phyloP scores from a whole-genome alignment of 2,797 vertebrate genomes.

The Cyclopterus lumpus region DNA sequence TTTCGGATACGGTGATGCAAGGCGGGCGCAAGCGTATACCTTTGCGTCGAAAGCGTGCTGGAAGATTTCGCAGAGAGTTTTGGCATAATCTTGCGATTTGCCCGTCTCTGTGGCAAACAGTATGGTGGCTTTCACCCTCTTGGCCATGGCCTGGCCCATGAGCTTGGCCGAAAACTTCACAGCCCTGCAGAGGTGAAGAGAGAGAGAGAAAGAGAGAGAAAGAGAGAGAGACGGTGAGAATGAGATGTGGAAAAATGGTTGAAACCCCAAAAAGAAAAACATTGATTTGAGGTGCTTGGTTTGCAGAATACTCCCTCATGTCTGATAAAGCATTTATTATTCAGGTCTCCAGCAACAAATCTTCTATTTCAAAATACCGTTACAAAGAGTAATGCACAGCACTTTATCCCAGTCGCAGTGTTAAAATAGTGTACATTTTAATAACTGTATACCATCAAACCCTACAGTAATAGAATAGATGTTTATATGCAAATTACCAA shows the following conservation, averaged over 20 bases:
- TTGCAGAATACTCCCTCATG: not conserved
- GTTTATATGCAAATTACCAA: not conserved
- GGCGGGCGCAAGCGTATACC: constrained; percentile 82
- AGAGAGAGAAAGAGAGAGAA: too few relatives aligned
- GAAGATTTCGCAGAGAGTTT: constrained; percentile 98
- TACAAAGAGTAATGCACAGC: not conserved
- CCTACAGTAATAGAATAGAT: not conserved
- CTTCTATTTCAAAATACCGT: not conserved
- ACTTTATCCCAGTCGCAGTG: not conserved
- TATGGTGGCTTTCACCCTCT: constrained; percentile 97
- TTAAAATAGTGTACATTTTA: not conserved
- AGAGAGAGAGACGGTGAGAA: not conserved
- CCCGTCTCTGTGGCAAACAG: constrained; percentile 97
- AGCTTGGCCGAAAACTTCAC: constrained; percentile 99
- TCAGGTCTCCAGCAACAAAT: not conserved
- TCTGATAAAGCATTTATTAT: constrained; percentile 27
- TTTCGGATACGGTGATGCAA: constrained; percentile 60
- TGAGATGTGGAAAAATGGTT: constrained; percentile 17
- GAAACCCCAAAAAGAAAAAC: constrained; percentile 8
- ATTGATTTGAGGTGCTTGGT: not conserved
- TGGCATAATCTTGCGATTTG: constrained; percentile 96
- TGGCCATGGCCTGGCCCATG: constrained; percentile 99
- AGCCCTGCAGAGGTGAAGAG: constrained; percentile 82
- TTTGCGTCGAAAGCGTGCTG: constrained; percentile 98
- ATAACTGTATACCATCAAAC: not conserved